Base-by-base conservation (phyloP, 2,888 invertebrate species). In the Fabriciana adippe region DNA sequence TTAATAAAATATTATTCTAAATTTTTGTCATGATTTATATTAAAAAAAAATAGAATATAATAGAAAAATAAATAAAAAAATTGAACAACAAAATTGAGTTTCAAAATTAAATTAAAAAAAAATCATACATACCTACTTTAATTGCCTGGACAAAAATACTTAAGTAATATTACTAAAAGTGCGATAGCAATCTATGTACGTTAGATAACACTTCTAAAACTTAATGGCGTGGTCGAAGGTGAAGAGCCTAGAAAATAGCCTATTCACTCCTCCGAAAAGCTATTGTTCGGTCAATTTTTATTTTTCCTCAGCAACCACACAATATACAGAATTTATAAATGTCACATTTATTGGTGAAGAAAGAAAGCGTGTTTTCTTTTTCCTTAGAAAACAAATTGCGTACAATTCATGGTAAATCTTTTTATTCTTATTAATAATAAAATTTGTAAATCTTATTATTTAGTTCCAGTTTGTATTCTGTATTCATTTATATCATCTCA, bases 161-260 rank as follows among this genome's bases (percentile, higher is more conserved):
- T 11, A 41, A 8, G 35, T 35, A 8, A 41, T 41, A 41, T 41
- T 11, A 1, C 35, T 41, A 11, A 8, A 41, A 41, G 8, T 41
- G 2, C 11, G 35, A 41, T 8, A 41, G 11, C 11, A 41, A 41
- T 41, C 35, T 11, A 41, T 6, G 15, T 26, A 48, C 48, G 8
- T 48, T 48, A 47, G 1, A 47, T 57, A 21, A 55, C 3, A 50
- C 50, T 50, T n/a, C 8, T n/a, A 47, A 35, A 64, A 14, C 35
- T 51, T 63, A 60, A 64, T 68, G 51, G 61, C 56, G 21, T 41
- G 47, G 51, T 53, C 64, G 53, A 69, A 72, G 59, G 69, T 72
- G 59, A 69, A 72, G 65, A 56, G 63, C 59, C 60, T 69, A 68
- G 67, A 72, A 69, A 72, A 72, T 69, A 66, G 60, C 63, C 71